Base-by-base conservation (phyloP, 1,140 invertebrate species). In the Drosophila mojavensis region DNA sequence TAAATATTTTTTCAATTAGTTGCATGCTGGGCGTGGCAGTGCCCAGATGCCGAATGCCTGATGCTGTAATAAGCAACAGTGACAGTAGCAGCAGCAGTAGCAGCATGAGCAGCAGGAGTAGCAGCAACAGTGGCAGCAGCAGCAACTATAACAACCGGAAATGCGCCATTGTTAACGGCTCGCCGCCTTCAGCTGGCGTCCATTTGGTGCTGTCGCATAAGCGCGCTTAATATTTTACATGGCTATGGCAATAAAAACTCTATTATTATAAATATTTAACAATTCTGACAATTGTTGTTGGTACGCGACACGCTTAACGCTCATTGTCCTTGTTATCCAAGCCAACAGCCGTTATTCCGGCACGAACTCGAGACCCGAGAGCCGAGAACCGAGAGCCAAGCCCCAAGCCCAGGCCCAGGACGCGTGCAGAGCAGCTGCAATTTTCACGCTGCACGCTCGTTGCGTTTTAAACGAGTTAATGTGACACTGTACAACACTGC, bases 261-360 rank as follows among this genome's bases (percentile, higher is more conserved):
- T 89, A 83, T 88, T 81, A 88, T 89, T 89, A 89, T 88, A 88
- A 83, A 88, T 88, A 83, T 88, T 88, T 88, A 88, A 88, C 83
- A 89, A 88, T 88, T 88, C 84, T 88, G 80, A 89, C 83, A 89
- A 88, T 88, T 83, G 84, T 80, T 76, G 76, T 79, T 79, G 68
- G 72, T 61, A 70, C 63, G 77, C 73, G 78, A 70, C 78, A 67
- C 69, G 73, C 73, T 78, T 73, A 70, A 67, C 63, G 63, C 64
- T 66, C 62, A 69, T 54, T 60, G 66, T 54, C 54, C 56, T 77
- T 73, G 68, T 64, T 79, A 58, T 63, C 74, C 59, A 45, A 36
- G 43, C 28, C 54, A 47, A 36, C 56, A 45, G 62, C 36, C 36
- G 48, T 28, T 48, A 39, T 55, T 55, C 60, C 68, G 24, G 39